A percentile compares a stretch with the other conserved stretches of the same genome.
phyloP scores from a whole-genome alignment of 2,888 invertebrate species.

The Microctonus hyperodae region DNA sequence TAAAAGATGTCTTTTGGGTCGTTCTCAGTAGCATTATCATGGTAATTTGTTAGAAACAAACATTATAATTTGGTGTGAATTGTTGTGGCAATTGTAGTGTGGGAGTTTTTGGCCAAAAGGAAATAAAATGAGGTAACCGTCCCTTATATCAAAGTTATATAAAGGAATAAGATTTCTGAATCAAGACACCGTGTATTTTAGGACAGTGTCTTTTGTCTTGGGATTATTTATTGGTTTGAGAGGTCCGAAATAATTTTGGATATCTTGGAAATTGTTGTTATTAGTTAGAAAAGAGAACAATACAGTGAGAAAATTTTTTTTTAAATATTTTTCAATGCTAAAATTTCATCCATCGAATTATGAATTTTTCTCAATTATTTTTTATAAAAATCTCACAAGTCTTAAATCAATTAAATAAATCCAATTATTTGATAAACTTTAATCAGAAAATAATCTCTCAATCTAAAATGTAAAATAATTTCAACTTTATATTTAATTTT shows the following conservation, averaged over 20 bases:
- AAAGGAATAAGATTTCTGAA: slow-evolving; percentile 57
- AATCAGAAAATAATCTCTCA: too few species aligned
- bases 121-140: slow-evolving; percentile 31
- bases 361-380: too few species aligned
- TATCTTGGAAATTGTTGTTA: neutral
- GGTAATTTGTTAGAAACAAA: slow-evolving; percentile 64
- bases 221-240: slow-evolving; percentile 60
- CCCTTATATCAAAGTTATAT: slow-evolving; percentile 48
- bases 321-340: too few species aligned
- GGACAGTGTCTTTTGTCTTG: slow-evolving; percentile 63
- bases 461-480: too few species aligned
- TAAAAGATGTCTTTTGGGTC: slow-evolving; percentile 6
- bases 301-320: too few species aligned
- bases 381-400: too few species aligned
- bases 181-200: slow-evolving; percentile 55
- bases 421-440: too few species aligned
- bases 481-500: too few species aligned
- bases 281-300: too few species aligned
- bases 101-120: neutral
- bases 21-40: slow-evolving; percentile 58
- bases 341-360: too few species aligned
- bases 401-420: too few species aligned
- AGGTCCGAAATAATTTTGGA: slow-evolving; percentile 53
- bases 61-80: slow-evolving; percentile 57
- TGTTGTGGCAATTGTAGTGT: slow-evolving; percentile 14